Base-by-base conservation (phyloP, 2,113 vertebrate genomes). In the Proterorhinus semilunaris region DNA sequence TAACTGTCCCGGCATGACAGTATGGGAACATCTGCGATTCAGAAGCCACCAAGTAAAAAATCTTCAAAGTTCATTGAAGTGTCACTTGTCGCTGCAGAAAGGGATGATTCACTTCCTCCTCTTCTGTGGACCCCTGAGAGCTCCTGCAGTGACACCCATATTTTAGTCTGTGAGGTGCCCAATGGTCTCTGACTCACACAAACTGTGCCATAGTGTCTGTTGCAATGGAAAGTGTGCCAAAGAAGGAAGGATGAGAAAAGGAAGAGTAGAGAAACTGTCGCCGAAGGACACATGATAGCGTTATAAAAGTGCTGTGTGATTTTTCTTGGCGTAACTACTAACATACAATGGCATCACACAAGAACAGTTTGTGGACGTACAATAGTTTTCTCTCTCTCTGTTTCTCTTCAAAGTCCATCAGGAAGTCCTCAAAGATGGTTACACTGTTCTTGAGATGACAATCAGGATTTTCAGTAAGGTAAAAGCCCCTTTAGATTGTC, bases 21-120 rank as follows among this genome's bases (percentile, higher is more conserved):
- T 17, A 0, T 17, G n/a, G 47, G 43, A 1, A 66, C 4, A 15
- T 65, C 63, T 57, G 54, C 43, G 69, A 48, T 66, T 27, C 27
- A 59, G 62, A 62, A 66, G 46, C 63, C 9, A 58, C 9, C 4
- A 6, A 47, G 47, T 52, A 80, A 74, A 21, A 10, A 69, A 70
- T 65, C 68, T 11, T 65, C 13, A 52, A 54, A 65, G 58, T 80
- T 80, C 54, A 65, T 54, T 21, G 5, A 55, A 59, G 62, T 71
- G 66, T 84, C 75, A 77, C 66, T 44, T 16, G 64, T 12, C 55
- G 67, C 79, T 72, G 65, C 76, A 72, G 78, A 52, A 71, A 76
- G 71, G 10, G 76, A 78, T 85, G 85, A 85, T 48, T 85, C 78
- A 85, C 61, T 46, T 36, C 77, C 66, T 79, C 51, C 83, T 83